These are phyloP conservation scores for Drosophila subsilvestris DNA, from an alignment of 2,888 invertebrate genomes.

Conservation along the genomic window DNA sequence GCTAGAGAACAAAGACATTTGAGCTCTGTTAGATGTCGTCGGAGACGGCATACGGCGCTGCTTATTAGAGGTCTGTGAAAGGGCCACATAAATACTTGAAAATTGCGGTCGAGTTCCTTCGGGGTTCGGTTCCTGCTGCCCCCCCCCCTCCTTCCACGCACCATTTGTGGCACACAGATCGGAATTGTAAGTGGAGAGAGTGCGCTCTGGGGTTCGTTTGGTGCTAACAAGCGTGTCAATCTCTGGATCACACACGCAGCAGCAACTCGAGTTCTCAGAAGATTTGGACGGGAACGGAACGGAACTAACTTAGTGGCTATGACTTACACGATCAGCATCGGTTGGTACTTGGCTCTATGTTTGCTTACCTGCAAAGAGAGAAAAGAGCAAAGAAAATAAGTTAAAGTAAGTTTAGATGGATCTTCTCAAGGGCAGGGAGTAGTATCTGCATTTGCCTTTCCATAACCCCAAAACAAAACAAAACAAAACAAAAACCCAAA, in stretches of 20 bases:
- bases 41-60: slow-evolving; percentile 58
- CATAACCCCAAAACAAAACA: neutral
- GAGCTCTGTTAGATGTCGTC: slow-evolving; percentile 41
- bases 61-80: slow-evolving; percentile 57
- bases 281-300: neutral
- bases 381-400: slow-evolving; percentile 15
- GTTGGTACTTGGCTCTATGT: neutral
- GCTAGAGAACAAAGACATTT: slow-evolving; percentile 37
- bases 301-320: neutral
- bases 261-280: slow-evolving; percentile 1
- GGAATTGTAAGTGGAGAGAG: slow-evolving; percentile 11
- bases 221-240: slow-evolving; percentile 61
- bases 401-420: slow-evolving; percentile 3
- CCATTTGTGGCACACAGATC: slow-evolving; percentile 52
- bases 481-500: neutral
- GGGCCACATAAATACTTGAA: slow-evolving; percentile 63
- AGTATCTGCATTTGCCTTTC: slow-evolving; percentile 5
- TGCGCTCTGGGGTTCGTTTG: neutral
- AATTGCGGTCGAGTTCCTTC: slow-evolving; percentile 45
- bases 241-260: slow-evolving; percentile 62
- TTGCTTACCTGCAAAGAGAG: slow-evolving; percentile 31
- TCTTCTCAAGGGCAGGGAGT: slow-evolving; percentile 22
- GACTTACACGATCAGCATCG: neutral
- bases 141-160: slow-evolving; percentile 47
- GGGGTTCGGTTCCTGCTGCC: neutral